These are phyloP conservation scores for Melospiza melodia DNA, from an alignment of 2,113 vertebrate genomes.

Conservation along the genomic window DNA sequence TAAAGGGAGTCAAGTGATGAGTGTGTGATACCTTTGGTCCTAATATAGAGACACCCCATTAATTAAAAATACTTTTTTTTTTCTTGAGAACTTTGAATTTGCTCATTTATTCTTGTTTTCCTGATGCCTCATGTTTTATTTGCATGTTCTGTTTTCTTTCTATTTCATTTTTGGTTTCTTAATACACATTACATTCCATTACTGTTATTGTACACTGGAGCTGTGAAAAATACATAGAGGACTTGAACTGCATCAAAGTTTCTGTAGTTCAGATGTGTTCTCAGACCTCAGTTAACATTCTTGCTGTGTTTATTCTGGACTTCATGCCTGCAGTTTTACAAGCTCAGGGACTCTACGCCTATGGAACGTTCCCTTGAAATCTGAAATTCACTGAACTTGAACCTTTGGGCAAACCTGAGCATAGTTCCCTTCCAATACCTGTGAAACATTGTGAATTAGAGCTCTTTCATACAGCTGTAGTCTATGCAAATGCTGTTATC, in stretches of 20 bases:
- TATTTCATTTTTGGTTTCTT: neutral
- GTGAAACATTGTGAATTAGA: neutral
- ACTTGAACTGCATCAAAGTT: slow-evolving; percentile 27
- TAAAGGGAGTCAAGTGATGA: neutral
- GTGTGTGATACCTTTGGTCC: neutral
- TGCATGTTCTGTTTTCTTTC: neutral
- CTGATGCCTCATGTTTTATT: neutral
- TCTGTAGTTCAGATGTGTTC: slow-evolving; percentile 1
- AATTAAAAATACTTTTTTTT: neutral
- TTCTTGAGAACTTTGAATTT: neutral
- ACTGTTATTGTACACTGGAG: neutral
- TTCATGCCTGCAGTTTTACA: slow-evolving; percentile 11
- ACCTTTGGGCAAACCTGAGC: neutral
- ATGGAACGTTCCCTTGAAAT: neutral
- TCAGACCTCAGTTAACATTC: slow-evolving; percentile 32
- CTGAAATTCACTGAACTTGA: slow-evolving; percentile 20
- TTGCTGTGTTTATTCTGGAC: slow-evolving; percentile 51
- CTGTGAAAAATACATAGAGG: slow-evolving; percentile 19
- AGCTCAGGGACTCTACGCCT: neutral
- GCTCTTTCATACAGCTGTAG: neutral
- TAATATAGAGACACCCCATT: neutral
- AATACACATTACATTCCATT: neutral
- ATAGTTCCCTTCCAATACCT: neutral
- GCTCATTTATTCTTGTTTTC: neutral
- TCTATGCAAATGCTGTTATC: neutral